phyloP scores from a whole-genome alignment of 2,113 vertebrate species.

The Bubo bubo region DNA sequence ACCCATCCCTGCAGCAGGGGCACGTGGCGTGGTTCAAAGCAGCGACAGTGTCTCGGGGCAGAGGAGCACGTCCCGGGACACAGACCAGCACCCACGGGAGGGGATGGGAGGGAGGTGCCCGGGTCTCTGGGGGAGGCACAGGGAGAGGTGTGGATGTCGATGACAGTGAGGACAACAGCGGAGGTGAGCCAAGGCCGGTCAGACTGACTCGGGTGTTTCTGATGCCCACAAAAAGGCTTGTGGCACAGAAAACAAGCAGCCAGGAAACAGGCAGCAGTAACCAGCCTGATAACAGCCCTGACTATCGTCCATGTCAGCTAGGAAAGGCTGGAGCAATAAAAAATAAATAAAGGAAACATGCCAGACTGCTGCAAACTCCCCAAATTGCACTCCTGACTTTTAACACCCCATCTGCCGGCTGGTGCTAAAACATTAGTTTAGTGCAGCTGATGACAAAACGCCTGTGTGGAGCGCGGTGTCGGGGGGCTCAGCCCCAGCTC shows the following conservation, averaged over 20 bases:
- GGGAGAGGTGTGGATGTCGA: neutral
- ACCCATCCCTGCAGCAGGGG: neutral
- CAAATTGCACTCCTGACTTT: neutral
- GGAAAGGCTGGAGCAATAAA: neutral
- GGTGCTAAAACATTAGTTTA: neutral
- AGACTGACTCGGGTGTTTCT: neutral
- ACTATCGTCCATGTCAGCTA: accelerated
- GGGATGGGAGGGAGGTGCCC: neutral
- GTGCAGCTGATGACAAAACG: neutral
- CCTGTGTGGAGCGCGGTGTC: neutral
- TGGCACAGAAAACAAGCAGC: accelerated
- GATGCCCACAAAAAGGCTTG: neutral
- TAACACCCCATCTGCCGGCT: neutral
- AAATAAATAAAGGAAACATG: neutral
- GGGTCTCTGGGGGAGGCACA: neutral
- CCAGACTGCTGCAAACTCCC: neutral
- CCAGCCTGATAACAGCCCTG: neutral
- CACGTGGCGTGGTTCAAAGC: neutral
- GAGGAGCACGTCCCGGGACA: accelerated
- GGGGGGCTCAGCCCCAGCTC: neutral
- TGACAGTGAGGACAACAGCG: accelerated
- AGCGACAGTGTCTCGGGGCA: accelerated
- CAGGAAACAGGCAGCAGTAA: neutral
- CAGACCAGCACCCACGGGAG: neutral
- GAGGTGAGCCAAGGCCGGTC: neutral